Evolutionary conservation across 2,888 invertebrate species (phyloP), one percentile per base, ranked within the genome.

Genomic region (Spodoptera littoralis): DNA sequence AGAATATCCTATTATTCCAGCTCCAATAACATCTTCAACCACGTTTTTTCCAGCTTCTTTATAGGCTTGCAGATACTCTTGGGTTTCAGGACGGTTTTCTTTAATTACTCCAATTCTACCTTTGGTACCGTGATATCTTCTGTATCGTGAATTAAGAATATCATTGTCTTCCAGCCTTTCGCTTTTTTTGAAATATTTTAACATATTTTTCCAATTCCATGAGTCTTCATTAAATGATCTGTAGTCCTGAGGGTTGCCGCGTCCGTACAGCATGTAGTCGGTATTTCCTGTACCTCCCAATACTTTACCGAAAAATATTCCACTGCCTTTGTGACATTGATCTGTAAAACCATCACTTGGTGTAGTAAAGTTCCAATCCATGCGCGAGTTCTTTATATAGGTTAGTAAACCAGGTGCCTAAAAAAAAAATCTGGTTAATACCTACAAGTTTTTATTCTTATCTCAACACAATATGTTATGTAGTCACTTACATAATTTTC

Each of bases 1-100:
- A 0, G 91, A 89, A 54, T 91, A 92, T 8, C 95, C 95, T 11
- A 91, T 81, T 69, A 87, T 90, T 24, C 57, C 65, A 43, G 81
- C 73, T 1, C 92, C 93, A 71, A 93, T 87, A 1, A 79, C 48
- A 58, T 93, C 88, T 59, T 90, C 85, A 27, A 88, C 49, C 3
- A 79, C 65, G 3, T 77, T 60, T 44, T 84, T 87, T 0, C 95
- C 95, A 65, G 92, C 73, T 76, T 93, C 90, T 59, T 50, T 36
- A 46, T 73, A 72, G 3, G 55, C 62, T 13, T n/a, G 47, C 22
- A 72, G 48, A 51, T 73, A 72, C 30, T 72, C 68, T 24, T 68
- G 46, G 44, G 64, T 64, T 0, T 53, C 11, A 4, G 24, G 0
- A 11, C 49, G 48, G 12, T 63, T 45, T 36, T 78, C 76, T 62